Evolutionary conservation across 2,888 invertebrate genomes (phyloP).

Genomic region (Erannis defoliaria): DNA sequence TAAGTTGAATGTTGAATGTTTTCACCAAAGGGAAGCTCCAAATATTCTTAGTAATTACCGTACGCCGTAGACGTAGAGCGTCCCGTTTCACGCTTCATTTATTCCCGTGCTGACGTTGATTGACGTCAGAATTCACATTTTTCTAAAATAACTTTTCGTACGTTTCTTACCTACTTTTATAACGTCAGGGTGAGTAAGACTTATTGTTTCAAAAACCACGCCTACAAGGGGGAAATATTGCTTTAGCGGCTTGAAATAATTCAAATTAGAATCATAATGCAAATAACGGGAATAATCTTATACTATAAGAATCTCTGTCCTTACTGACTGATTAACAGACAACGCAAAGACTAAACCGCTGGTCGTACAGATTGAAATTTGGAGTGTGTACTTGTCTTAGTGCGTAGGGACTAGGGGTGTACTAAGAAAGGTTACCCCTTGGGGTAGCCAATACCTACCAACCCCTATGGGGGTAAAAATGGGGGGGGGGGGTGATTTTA

Average conservation of each 20-base stretch:
- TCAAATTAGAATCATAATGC: neutral
- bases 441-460: no score
- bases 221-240: neutral
- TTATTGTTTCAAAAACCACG: constrained; percentile 2
- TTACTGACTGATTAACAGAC: no score
- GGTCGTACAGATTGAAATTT: no score
- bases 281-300: no score
- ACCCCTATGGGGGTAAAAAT: no score
- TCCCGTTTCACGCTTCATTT: constrained; percentile 5
- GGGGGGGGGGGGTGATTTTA: no score
- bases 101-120: constrained; percentile 10
- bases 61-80: neutral
- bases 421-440: no score
- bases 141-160: constrained; percentile 13
- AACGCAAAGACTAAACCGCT: no score
- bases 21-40: neutral
- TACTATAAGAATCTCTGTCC: no score
- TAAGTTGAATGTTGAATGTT: no score
- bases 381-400: no score
- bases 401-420: no score
- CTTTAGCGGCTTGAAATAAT: neutral
- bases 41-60: constrained; percentile 7
- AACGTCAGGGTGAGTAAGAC: constrained; percentile 1
- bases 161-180: neutral
- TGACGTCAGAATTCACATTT: constrained; percentile 17